phyloP scores from a whole-genome alignment of 2,113 vertebrate genomes.

The Albula glossodonta region DNA sequence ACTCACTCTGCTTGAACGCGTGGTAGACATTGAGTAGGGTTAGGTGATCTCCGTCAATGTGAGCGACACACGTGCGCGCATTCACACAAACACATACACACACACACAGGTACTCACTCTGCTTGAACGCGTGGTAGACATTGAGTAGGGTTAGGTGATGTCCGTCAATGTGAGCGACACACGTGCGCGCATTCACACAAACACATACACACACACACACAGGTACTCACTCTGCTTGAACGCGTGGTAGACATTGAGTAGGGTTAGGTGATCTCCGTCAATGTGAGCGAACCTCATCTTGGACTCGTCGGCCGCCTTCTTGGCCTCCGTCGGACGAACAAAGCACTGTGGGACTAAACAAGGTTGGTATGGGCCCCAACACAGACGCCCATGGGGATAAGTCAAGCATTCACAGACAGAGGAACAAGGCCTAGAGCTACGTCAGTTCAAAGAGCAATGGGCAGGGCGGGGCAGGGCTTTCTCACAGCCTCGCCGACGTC shows the following conservation, averaged over 20 bases:
- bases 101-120: conserved; percentile 76
- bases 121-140: conserved; percentile 97
- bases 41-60: conserved; percentile 68
- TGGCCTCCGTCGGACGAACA: conserved; percentile 97
- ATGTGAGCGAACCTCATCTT: conserved; percentile 99
- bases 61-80: too few relatives aligned
- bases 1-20: conserved; percentile 97
- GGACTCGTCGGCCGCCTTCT: conserved; percentile 96
- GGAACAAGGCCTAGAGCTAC: conserved; percentile 93
- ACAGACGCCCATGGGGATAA: conserved; percentile 98
- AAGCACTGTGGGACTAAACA: conserved; percentile 99
- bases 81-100: conserved; percentile 48
- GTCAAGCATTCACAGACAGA: conserved; percentile 96
- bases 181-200: too few relatives aligned
- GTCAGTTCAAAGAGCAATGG: conserved; percentile 90
- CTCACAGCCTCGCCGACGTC: conserved; percentile 72
- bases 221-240: conserved; percentile 96
- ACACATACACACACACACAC: too few relatives aligned
- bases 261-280: conserved; percentile 96
- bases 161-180: too few relatives aligned
- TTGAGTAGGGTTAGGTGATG: conserved; percentile 97
- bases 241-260: conserved; percentile 97
- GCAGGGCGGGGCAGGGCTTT: conserved; percentile 79
- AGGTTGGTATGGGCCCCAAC: conserved; percentile 99
- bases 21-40: conserved; percentile 97